These are phyloP conservation scores for Tinea trinotella DNA, from an alignment of 2,888 invertebrate genomes.

Conservation along the genomic window DNA sequence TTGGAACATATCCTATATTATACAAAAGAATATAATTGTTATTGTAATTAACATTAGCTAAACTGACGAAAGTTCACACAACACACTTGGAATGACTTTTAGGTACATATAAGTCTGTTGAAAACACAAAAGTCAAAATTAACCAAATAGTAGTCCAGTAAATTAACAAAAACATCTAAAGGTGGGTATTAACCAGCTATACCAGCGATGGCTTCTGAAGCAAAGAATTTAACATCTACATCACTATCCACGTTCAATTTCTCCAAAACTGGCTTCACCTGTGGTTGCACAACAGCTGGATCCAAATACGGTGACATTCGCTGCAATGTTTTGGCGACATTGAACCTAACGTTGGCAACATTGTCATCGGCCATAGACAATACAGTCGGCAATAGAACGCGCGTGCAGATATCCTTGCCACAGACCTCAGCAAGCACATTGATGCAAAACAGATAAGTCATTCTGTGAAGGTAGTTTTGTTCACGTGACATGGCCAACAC, in stretches of 20 bases:
- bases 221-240: constrained; percentile 98
- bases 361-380: constrained; percentile 94
- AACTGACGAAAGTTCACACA: not conserved
- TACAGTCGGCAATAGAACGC: constrained; percentile 95
- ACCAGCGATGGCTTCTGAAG: constrained; percentile 94
- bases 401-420: constrained; percentile 93
- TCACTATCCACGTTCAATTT: constrained; percentile 94
- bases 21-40: not conserved
- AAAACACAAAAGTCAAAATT: not conserved
- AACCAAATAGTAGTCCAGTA: not conserved
- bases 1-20: not conserved
- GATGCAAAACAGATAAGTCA: constrained; percentile 98
- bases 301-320: constrained; percentile 94
- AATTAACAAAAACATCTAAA: too few species aligned
- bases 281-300: constrained; percentile 86
- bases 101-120: not conserved
- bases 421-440: constrained; percentile 85
- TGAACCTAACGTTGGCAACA: constrained; percentile 98
- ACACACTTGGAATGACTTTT: not conserved
- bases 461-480: constrained; percentile 97
- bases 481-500: constrained; percentile 94
- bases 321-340: constrained; percentile 97
- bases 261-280: constrained; percentile 96
- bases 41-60: not conserved
- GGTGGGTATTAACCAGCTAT: constrained; percentile 77